Conservation (phyloP, 2,888 invertebrate genomes). For the Perdita meconis region DNA sequence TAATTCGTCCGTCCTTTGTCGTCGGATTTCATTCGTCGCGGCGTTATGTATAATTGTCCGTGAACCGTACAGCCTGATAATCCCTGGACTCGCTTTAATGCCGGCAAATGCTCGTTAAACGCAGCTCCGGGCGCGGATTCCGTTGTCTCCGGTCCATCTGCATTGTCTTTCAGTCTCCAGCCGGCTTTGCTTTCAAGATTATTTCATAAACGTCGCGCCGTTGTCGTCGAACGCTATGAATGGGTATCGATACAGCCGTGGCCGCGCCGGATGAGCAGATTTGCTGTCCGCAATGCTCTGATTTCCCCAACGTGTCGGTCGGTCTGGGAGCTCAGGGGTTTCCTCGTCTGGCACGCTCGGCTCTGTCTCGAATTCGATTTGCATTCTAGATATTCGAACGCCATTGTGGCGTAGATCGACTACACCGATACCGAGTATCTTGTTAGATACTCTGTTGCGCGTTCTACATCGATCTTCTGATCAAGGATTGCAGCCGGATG, state of each 20-base stretch:
- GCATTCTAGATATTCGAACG: constrained; percentile 40
- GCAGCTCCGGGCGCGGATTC: constrained; percentile 21
- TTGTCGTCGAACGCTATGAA: constrained; percentile 61
- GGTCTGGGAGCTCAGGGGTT: constrained; percentile 10
- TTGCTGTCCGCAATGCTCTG: constrained; percentile 61
- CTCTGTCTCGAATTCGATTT: constrained; percentile 46
- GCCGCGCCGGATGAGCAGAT: constrained; percentile 69
- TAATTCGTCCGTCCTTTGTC: constrained; percentile 39
- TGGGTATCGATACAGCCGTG: constrained; percentile 66
- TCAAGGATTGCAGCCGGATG: too few relatives aligned
- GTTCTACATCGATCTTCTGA: not conserved
- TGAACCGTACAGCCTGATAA: constrained; percentile 34
- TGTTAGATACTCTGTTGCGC: not conserved
- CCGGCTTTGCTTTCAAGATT: not conserved
- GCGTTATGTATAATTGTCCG: constrained; percentile 39
- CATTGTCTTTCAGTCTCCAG: not conserved
- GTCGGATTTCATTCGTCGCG: constrained; percentile 22
- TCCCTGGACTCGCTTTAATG: constrained; percentile 33
- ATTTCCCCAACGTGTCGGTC: constrained; percentile 59
- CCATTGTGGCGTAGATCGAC: constrained; percentile 33
- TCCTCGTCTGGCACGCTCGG: constrained; percentile 34
- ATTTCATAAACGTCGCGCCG: not conserved
- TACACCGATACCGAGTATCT: constrained; percentile 17
- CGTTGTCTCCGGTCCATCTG: not conserved
- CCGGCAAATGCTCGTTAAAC: constrained; percentile 49